Conservation (phyloP, 2,797 vertebrate genomes). For the Clarias laeviceps region DNA sequence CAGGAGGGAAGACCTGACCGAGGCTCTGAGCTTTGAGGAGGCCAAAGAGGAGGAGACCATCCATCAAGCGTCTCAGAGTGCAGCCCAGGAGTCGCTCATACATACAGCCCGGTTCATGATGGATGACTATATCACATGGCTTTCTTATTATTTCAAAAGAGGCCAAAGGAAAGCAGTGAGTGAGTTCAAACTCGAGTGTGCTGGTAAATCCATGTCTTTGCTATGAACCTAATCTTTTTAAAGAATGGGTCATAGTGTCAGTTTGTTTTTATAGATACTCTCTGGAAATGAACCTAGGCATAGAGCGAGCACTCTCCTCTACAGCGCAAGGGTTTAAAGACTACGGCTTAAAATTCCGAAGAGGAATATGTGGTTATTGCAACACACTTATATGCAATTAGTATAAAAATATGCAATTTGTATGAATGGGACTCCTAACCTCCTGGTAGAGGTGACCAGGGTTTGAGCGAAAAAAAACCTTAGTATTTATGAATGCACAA, state of each 20-base stretch:
- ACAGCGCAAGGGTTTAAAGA: not conserved
- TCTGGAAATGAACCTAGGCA: conserved; percentile 6
- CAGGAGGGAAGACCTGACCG: conserved; percentile 68
- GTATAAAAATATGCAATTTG: not conserved
- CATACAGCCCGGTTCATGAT: conserved; percentile 65
- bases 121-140: conserved; percentile 68
- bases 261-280: conserved; percentile 23
- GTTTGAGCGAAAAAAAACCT: not conserved
- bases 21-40: conserved; percentile 73
- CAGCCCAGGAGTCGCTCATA: conserved; percentile 70
- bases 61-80: conserved; percentile 72
- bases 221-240: conserved; percentile 56
- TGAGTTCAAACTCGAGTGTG: conserved; percentile 51
- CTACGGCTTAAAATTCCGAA: not conserved
- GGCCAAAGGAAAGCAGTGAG: conserved; percentile 69
- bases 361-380: not conserved
- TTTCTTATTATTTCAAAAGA: conserved; percentile 69
- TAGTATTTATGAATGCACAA: not conserved
- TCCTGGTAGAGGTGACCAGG: not conserved
- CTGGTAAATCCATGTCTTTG: conserved; percentile 59
- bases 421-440: not conserved
- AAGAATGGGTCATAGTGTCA: conserved; percentile 32
- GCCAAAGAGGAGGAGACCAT: conserved; percentile 75
- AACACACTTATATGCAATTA: not conserved
- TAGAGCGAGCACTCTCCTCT: not conserved